phyloP scores from a whole-genome alignment of 2,113 vertebrate genomes.

The Xiphias gladius region DNA sequence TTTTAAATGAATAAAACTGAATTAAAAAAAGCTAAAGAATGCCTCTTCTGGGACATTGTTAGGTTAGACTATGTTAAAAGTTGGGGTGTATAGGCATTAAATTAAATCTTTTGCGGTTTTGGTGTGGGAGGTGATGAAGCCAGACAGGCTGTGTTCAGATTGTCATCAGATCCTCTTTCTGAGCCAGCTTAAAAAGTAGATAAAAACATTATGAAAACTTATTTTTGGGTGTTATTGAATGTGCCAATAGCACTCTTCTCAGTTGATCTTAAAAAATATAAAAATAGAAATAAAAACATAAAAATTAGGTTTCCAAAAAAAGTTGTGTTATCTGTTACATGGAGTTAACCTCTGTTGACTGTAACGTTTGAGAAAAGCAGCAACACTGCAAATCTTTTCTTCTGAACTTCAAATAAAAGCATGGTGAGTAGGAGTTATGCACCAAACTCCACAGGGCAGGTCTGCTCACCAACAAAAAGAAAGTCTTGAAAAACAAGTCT shows the following conservation, averaged over 20 bases:
- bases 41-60: neutral
- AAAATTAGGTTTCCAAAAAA: neutral
- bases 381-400: neutral
- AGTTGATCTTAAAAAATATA: neutral
- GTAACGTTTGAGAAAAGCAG: neutral
- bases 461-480: neutral
- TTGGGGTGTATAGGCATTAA: neutral
- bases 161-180: neutral
- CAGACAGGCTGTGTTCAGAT: neutral
- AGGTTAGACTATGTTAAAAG: neutral
- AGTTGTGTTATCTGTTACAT: neutral
- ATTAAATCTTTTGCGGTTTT: neutral
- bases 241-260: neutral
- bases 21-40: neutral
- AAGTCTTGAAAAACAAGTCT: neutral
- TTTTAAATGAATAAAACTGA: neutral
- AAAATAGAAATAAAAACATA: neutral
- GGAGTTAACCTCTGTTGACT: neutral
- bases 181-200: neutral
- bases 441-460: constrained; percentile 8
- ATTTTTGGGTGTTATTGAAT: neutral
- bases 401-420: neutral
- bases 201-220: neutral
- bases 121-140: constrained; percentile 10
- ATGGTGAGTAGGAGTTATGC: constrained; percentile 8